Conservation (phyloP, 2,888 invertebrate genomes). For the Helleia helle region DNA sequence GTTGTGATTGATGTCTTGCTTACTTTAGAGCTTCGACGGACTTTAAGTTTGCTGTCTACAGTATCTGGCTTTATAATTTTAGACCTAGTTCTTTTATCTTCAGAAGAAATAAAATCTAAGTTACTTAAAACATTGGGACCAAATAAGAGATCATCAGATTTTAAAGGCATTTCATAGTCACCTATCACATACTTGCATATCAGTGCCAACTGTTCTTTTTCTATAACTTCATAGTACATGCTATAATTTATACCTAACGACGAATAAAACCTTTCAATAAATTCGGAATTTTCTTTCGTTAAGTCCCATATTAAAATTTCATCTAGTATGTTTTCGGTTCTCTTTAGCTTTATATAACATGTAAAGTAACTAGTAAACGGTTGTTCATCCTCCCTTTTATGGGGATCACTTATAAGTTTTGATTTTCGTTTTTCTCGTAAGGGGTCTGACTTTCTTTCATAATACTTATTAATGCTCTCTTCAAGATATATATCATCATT, state of each 20-base stretch:
- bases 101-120: conserved; percentile 44
- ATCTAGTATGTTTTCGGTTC: conserved; percentile 51
- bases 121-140: conserved; percentile 46
- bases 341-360: conserved; percentile 66
- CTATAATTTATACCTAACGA: conserved; percentile 72
- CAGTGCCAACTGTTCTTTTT: conserved; percentile 65
- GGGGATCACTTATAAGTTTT: conserved; percentile 66
- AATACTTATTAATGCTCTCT: conserved; percentile 47
- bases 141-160: conserved; percentile 47
- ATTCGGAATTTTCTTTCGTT: conserved; percentile 52
- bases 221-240: conserved; percentile 72
- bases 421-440: conserved; percentile 55
- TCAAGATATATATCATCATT: conserved; percentile 56
- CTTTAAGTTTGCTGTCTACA: conserved; percentile 36
- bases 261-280: conserved; percentile 75
- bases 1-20: too few relatives aligned
- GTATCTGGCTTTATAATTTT: conserved; percentile 52
- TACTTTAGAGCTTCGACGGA: too few relatives aligned
- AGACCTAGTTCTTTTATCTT: conserved; percentile 47
- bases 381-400: conserved; percentile 37
- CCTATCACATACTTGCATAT: conserved; percentile 64
- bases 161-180: conserved; percentile 42
- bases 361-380: conserved; percentile 73
- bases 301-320: conserved; percentile 56
- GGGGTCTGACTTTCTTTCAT: conserved; percentile 46